Evolutionary conservation across 2,797 vertebrate species (phyloP), one percentile per base, ranked within the genome.

Genomic region (Argentina silus): DNA sequence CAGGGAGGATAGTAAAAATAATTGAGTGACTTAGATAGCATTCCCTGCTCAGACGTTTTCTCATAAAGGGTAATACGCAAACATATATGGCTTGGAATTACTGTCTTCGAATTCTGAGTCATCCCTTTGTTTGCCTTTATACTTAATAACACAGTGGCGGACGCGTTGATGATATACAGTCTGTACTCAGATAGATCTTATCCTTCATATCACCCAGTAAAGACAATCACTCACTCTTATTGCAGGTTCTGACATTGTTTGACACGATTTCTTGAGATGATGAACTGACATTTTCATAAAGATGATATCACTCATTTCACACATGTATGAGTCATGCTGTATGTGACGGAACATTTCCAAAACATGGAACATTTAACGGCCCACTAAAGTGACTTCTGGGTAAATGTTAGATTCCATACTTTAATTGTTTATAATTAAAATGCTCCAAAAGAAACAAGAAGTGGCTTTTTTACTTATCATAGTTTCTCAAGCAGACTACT

Each of bases 1-100:
- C 83, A 80, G 50, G 43, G 42, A 45, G 53, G 61, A 79, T 68
- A 83, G 82, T 36, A 81, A 83, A 70, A 80, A 83, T 74, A 78
- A 80, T 83, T 81, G 72, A 77, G 77, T 81, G 78, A 83, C 70
- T 23, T 17, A 57, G 15, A 15, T 3, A 42, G 73, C 67, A 68
- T 62, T 81, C 57, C 67, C 14, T 74, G 45, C 69, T 56, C 55
- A 74, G 77, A 76, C 79, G 27, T 75, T 88, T 86, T 69, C 65
- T 86, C 83, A 84, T 70, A 59, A 44, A 61, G 45, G 50, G 50
- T 51, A 51, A 51, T 51, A 51, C 11, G 15, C 3, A 10, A 51
- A 15, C 11, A 51, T 9, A 10, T 12, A 51, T 12, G 50, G 15
- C 15, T 12, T 51, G 11, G 50, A 15, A 12, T 12, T 0, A 51